Evolutionary conservation across 2,888 invertebrate genomes (phyloP).

Genomic region (Alloplasta piceator): DNA sequence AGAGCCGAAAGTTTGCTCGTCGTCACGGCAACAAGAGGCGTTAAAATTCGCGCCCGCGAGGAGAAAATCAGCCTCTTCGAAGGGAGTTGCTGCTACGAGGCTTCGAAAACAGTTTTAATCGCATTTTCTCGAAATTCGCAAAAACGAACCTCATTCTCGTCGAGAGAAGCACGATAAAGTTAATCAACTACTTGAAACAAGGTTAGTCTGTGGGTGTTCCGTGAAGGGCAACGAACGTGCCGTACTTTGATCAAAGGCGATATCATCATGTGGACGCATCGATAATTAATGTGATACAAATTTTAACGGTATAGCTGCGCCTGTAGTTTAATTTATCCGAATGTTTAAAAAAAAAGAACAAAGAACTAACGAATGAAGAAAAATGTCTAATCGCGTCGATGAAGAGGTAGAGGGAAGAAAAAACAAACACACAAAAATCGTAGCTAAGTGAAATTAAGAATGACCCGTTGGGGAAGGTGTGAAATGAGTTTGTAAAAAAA

Average conservation of each 20-base stretch:
- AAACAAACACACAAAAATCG: slow-evolving; percentile 62
- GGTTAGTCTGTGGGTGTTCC: not conserved
- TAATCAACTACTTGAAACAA: not conserved
- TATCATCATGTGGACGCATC: slow-evolving; percentile 72
- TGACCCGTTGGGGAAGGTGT: no score
- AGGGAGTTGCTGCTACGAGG: no score
- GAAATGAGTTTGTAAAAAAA: slow-evolving; percentile 18
- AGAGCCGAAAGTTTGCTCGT: slow-evolving; percentile 79
- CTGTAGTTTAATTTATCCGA: slow-evolving; percentile 39
- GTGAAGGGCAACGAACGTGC: no score
- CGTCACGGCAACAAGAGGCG: slow-evolving; percentile 81
- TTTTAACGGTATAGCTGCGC: slow-evolving; percentile 34
- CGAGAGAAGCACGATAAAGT: not conserved
- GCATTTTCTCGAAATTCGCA: not conserved
- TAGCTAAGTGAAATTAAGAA: slow-evolving; percentile 47
- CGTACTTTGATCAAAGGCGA: slow-evolving; percentile 52
- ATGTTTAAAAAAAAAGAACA: slow-evolving; percentile 43
- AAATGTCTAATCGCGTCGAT: slow-evolving; percentile 27
- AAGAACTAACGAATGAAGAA: no score
- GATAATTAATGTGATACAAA: slow-evolving; percentile 79
- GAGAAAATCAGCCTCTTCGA: no score
- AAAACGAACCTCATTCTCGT: not conserved
- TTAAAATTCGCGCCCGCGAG: slow-evolving; percentile 66
- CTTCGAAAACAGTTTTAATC: not conserved
- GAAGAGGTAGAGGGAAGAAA: slow-evolving; percentile 53